Conservation (phyloP, 2,888 invertebrate species). For the Rhorus exstirpatorius region DNA sequence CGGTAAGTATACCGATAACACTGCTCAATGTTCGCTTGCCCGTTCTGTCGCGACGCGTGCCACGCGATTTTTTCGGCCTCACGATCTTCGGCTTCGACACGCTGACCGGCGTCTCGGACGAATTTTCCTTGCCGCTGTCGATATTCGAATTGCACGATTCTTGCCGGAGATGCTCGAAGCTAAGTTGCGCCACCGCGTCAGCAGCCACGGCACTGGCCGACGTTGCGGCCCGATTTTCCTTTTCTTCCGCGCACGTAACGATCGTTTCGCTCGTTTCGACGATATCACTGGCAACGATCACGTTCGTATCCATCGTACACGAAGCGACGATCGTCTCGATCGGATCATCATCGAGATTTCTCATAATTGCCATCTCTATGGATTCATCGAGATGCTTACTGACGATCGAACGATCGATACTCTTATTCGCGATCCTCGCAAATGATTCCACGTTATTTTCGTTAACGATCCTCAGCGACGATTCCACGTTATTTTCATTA, state of each 20-base stretch:
- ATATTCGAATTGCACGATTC: constrained; percentile 83
- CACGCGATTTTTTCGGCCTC: constrained; percentile 81
- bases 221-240: too few relatives aligned
- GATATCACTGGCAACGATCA: too few relatives aligned
- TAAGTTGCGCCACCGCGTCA: constrained; percentile 76
- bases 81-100: constrained; percentile 80
- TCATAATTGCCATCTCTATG: not conserved
- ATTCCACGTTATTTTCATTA: not conserved
- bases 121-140: constrained; percentile 85
- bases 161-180: constrained; percentile 79
- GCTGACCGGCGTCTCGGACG: constrained; percentile 79
- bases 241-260: not conserved
- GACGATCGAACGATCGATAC: not conserved
- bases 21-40: constrained; percentile 80
- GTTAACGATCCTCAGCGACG: not conserved
- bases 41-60: constrained; percentile 77
- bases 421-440: not conserved
- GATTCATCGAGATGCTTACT: constrained; percentile 10
- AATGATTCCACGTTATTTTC: not conserved
- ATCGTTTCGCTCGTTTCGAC: not conserved
- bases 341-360: constrained; percentile 17
- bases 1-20: constrained; percentile 84
- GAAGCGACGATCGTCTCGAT: too few relatives aligned
- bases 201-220: too few relatives aligned
- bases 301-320: too few relatives aligned